Evolutionary conservation across 2,113 vertebrate species (phyloP), one percentile per base, ranked within the genome.

Genomic region (Tor tambroides): DNA sequence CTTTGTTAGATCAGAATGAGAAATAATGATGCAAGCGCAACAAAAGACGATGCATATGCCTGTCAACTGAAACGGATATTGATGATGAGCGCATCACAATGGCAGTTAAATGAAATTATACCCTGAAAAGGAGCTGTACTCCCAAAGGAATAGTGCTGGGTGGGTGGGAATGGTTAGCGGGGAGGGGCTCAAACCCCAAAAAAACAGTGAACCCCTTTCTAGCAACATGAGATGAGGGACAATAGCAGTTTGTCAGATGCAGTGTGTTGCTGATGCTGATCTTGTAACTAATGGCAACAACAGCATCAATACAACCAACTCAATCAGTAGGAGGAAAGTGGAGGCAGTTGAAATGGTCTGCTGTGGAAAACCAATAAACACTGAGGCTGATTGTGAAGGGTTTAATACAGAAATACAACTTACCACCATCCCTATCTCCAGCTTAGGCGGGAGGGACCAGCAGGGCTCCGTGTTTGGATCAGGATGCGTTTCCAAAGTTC

Each of bases 371-470:
- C 61, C 38, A 43, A 30, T 43, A 46, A 46, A 65, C 41, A 35
- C 28, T 5, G 41, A 69, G 59, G 26, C 28, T 71, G 49, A 56
- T 5, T 32, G 43, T 69, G 6, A 49, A n/a, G 41, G 19, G 19
- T 83, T 74, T 83, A 71, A 79, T 21, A 30, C 41, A 85, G 35
- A 81, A 49, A 35, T 11, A 76, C 19, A 75, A 91, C 91, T 91
- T 85, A 91, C 91, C 91, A 92, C 91, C 91, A 92, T 92, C 85
- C 91, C 91, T 85, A 86, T 88, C 86, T 88, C 85, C 89, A 63
- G 89, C 65, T 87, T 86, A 28, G 67, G 85, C 85, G 87, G 82
- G 80, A 86, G 87, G 76, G 77, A 78, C 67, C 84, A 86, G 67
- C 72, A 28, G 69, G 67, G 80, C 86, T 90, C 87, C 89, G 89